Percentiles rank a stretch among this genome's conserved stretches.
These are phyloP conservation scores for Pampus argenteus DNA, from an alignment of 2,797 vertebrate genomes.

Conservation along the genomic window DNA sequence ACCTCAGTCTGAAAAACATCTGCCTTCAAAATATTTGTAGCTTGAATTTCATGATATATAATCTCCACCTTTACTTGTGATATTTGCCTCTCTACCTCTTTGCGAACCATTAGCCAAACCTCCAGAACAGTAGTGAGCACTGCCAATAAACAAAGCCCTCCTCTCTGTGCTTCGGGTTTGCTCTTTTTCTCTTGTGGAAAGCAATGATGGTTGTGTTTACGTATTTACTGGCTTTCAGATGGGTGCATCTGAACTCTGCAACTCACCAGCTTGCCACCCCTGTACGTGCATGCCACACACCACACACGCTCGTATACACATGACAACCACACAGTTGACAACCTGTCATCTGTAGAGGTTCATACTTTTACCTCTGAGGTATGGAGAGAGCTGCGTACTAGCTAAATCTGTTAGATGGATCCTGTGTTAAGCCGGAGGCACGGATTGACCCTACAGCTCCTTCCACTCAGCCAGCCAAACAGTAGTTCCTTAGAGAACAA, in stretches of 20 bases:
- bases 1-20: slow-evolving; percentile 2
- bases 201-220: slow-evolving; percentile 41
- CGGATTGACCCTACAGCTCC: slow-evolving; percentile 37
- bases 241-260: slow-evolving; percentile 51
- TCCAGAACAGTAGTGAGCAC: background rate
- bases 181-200: slow-evolving; percentile 27
- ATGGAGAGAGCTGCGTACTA: slow-evolving; percentile 31
- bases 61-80: slow-evolving; percentile 4
- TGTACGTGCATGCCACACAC: slow-evolving; percentile 20
- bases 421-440: slow-evolving; percentile 37
- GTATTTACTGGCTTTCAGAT: slow-evolving; percentile 44
- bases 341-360: slow-evolving; percentile 57
- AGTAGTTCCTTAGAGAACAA: slow-evolving; percentile 29
- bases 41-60: background rate
- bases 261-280: slow-evolving; percentile 36
- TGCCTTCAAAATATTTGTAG: background rate
- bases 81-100: background rate
- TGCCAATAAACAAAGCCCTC: slow-evolving; percentile 19
- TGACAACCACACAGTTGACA: slow-evolving; percentile 60
- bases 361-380: slow-evolving; percentile 49
- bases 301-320: slow-evolving; percentile 21
- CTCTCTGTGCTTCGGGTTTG: slow-evolving; percentile 38
- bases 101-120: background rate
- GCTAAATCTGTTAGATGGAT: slow-evolving; percentile 39
- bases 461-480: slow-evolving; percentile 34